Base-by-base conservation (phyloP, 2,113 vertebrate genomes). In the Nerophis lumbriciformis region DNA sequence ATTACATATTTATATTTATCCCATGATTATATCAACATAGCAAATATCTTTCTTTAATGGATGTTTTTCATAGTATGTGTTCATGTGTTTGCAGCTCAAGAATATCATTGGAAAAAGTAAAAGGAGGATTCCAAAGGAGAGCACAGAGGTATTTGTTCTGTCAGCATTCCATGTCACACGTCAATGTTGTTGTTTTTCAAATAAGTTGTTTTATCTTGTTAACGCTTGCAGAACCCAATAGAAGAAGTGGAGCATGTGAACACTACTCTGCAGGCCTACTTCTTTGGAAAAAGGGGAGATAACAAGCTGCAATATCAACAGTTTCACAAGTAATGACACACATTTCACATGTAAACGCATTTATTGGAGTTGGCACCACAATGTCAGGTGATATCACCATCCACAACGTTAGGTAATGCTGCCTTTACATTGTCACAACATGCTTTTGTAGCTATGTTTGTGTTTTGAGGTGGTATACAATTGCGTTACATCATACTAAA, bases 41-140 rank as follows among this genome's bases (percentile, higher is more conserved):
- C 28, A 28, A 28, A 28, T 2, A 28, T 28, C 28, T 2, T 28
- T 28, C 28, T 28, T 28, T 28, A 28, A 0, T 63, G 45, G 38
- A 28, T 42, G 61, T 1, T 55, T 12, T 53, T 21, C 11, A n/a
- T 19, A 10, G 4, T 38, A 58, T 15, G 7, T 56, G 37, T 39
- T 10, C 50, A 6, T 7, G 11, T 62, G 47, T 15, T 39, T 39
- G 10, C n/a, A 98, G 96, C 89, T 99, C 15, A 95, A 97, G 88
- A 97, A 91, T 60, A 95, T 99, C 67, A 89, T 98, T 81, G 84
- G 93, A 44, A 94, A 92, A 59, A 92, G 90, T 83, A 94, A 94
- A 76, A 77, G 77, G 49, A 91, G 80, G 82, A 55, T 47, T 69
- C 16, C 68, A 6, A 79, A 61, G 49, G 74, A 88, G 2, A 5